Evolutionary conservation across 2,888 invertebrate species (phyloP).

Genomic region (Drosophila paracracens): DNA sequence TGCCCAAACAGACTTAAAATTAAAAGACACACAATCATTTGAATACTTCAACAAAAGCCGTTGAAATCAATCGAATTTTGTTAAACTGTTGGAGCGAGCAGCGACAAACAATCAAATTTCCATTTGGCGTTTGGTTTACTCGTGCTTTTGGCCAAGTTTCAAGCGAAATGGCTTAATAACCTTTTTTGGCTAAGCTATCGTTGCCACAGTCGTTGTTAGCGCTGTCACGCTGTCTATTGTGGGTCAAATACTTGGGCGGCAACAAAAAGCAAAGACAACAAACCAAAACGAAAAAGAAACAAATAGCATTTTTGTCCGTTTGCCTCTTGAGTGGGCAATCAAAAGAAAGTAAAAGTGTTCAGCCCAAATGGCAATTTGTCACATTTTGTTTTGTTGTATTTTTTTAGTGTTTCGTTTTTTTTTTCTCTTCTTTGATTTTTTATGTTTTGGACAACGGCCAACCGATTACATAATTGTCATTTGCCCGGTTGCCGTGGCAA

Average conservation of each 20-base stretch:
- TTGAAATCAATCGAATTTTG: neutral
- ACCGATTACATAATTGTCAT: conserved; percentile 69
- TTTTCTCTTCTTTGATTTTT: conserved; percentile 48
- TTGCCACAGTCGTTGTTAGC: conserved; percentile 15
- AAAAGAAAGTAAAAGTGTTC: conserved; percentile 77
- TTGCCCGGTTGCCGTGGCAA: conserved; percentile 57
- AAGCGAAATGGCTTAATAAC: conserved; percentile 55
- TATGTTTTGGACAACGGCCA: conserved; percentile 40
- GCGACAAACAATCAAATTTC: neutral
- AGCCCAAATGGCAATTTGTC: conserved; percentile 42
- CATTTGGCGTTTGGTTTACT: neutral
- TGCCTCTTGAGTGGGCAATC: conserved; percentile 51
- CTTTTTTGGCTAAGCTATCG: conserved; percentile 60
- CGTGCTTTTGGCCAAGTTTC: conserved; percentile 35
- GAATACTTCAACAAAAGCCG: neutral
- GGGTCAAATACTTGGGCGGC: conserved; percentile 36
- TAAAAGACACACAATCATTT: neutral
- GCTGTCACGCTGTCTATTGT: conserved; percentile 31
- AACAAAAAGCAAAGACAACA: conserved; percentile 6
- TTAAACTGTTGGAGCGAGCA: neutral
- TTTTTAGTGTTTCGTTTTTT: conserved; percentile 42
- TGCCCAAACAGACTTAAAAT: neutral
- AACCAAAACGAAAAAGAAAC: conserved; percentile 27
- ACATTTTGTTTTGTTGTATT: conserved; percentile 45
- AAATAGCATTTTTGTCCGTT: conserved; percentile 51